Evolutionary conservation across 2,797 vertebrate species (phyloP).

Genomic region (Sebastolobus alascanus): DNA sequence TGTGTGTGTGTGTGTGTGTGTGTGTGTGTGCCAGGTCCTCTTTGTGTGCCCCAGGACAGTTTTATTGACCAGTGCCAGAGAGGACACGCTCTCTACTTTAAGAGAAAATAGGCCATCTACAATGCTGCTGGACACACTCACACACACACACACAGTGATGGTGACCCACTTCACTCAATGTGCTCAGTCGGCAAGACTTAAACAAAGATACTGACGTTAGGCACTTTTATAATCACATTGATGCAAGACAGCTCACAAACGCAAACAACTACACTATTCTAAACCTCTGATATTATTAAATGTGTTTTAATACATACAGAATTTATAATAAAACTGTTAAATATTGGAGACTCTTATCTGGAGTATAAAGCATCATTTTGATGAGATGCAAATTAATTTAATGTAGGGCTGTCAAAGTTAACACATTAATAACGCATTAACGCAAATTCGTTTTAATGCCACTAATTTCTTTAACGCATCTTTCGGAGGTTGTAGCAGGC

Average conservation of each 20-base stretch:
- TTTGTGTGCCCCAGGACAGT: conserved; percentile 22
- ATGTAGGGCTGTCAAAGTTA: no score
- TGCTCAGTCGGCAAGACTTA: conserved; percentile 49
- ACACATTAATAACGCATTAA: no score
- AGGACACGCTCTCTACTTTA: conserved; percentile 63
- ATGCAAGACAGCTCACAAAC: conserved; percentile 1
- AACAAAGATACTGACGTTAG: conserved; percentile 48
- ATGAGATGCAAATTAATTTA: not conserved
- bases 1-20: not conserved
- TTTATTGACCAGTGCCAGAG: conserved; percentile 65
- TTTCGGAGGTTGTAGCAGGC: no score
- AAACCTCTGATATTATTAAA: not conserved
- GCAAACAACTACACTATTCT: not conserved
- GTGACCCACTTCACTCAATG: conserved; percentile 70
- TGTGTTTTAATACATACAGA: not conserved
- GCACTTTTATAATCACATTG: conserved; percentile 21
- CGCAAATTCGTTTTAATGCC: no score
- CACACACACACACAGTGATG: conserved; percentile 27
- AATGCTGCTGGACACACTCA: conserved; percentile 55
- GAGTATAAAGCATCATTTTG: not conserved
- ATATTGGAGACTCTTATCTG: not conserved
- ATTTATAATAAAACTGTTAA: not conserved
- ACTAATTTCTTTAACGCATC: no score
- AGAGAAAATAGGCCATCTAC: conserved; percentile 74
- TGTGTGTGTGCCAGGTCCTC: not conserved